These are phyloP conservation scores for Malacosoma neustria DNA, from an alignment of 2,888 invertebrate species.

Conservation along the genomic window DNA sequence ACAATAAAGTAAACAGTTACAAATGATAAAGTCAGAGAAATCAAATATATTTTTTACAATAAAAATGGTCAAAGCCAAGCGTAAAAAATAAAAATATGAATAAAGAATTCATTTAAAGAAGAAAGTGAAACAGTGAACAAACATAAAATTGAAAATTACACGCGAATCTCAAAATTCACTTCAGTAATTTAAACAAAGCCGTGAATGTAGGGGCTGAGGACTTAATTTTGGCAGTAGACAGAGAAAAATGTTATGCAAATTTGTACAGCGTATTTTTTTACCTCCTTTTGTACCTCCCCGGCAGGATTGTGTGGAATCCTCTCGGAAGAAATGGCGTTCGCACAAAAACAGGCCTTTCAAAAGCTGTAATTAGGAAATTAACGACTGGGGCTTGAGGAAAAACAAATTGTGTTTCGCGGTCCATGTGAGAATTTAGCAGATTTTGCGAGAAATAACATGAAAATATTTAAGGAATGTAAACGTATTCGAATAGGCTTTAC, in stretches of 20 bases:
- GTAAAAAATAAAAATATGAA: conserved; percentile 19
- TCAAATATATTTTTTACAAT: too few relatives aligned
- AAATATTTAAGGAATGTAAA: conserved; percentile 1
- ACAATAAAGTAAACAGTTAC: too few relatives aligned
- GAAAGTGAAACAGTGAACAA: conserved; percentile 19
- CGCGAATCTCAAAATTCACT: conserved; percentile 55
- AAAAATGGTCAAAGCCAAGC: too few relatives aligned
- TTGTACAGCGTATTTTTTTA: conserved; percentile 71
- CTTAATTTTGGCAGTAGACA: conserved; percentile 61
- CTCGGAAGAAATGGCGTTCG: conserved; percentile 42
- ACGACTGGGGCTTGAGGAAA: conserved; percentile 53
- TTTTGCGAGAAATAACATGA: conserved; percentile 17
- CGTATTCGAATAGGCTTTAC: too few relatives aligned
- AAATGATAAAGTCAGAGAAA: too few relatives aligned
- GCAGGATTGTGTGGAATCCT: conserved; percentile 30
- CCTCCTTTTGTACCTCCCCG: conserved; percentile 40
- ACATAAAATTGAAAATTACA: conserved; percentile 46
- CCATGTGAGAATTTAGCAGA: conserved; percentile 41
- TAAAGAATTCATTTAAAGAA: conserved; percentile 19
- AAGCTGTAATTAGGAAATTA: conserved; percentile 71
- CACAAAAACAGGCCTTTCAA: conserved; percentile 61
- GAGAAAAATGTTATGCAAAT: conserved; percentile 71
- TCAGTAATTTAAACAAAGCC: conserved; percentile 64
- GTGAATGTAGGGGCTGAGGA: conserved; percentile 48
- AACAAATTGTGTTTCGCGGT: conserved; percentile 52